Percentiles rank a stretch among this genome's conserved stretches.
Evolutionary conservation across 1,140 invertebrate species (phyloP).

Genomic region (Diachasmimorpha longicaudata): DNA sequence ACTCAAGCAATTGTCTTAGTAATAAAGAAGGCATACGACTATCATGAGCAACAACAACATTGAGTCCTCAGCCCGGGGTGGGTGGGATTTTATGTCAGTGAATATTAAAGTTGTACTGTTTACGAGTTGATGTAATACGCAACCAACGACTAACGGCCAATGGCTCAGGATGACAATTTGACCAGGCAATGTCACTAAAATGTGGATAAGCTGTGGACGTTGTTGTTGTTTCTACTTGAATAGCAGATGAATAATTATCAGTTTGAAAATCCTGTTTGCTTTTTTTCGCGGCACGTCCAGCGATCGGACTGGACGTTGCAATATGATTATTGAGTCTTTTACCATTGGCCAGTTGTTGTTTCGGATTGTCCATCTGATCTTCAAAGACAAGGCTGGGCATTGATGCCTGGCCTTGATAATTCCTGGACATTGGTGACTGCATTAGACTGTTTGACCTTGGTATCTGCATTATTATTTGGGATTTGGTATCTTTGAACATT

Average conservation of each 20-base stretch:
- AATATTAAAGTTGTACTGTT: slow-evolving; percentile 63
- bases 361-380: slow-evolving; percentile 36
- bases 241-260: background rate
- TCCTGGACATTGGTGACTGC: slow-evolving; percentile 38
- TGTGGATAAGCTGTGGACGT: slow-evolving; percentile 46
- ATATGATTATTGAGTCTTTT: slow-evolving; percentile 46
- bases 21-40: slow-evolving; percentile 23
- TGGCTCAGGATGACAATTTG: slow-evolving; percentile 58
- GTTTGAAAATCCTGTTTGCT: slow-evolving; percentile 46
- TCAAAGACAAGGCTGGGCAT: slow-evolving; percentile 43
- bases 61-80: slow-evolving; percentile 59
- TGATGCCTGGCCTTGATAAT: slow-evolving; percentile 36
- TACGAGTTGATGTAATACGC: slow-evolving; percentile 59
- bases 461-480: slow-evolving; percentile 45
- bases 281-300: slow-evolving; percentile 35
- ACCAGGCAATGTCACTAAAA: slow-evolving; percentile 59
- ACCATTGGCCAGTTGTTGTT: slow-evolving; percentile 44
- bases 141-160: slow-evolving; percentile 59
- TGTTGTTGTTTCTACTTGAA: slow-evolving; percentile 55
- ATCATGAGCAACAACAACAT: slow-evolving; percentile 19
- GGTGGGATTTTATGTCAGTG: slow-evolving; percentile 62
- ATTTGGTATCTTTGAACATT: slow-evolving; percentile 47
- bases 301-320: slow-evolving; percentile 19
- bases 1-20: slow-evolving; percentile 26
- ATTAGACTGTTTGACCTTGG: slow-evolving; percentile 38